Conservation (phyloP, 2,888 invertebrate species). For the Aporophyla nigra region DNA sequence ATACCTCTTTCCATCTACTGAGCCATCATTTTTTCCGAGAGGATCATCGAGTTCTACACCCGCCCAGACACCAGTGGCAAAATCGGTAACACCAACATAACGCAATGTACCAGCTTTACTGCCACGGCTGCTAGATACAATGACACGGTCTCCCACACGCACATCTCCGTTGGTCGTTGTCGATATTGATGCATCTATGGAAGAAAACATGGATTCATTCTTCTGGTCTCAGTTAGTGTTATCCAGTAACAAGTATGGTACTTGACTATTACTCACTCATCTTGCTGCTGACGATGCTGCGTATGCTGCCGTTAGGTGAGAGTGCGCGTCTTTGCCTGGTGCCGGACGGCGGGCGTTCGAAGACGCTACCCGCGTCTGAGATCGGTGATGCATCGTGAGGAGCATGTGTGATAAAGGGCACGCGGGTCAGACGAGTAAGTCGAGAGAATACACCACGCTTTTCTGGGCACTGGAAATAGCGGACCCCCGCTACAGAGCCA, state of each 20-base stretch:
- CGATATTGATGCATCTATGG: constrained; percentile 87
- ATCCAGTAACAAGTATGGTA: background rate
- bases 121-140: constrained; percentile 96
- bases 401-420: constrained; percentile 91
- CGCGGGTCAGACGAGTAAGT: constrained; percentile 95
- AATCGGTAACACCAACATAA: constrained; percentile 97
- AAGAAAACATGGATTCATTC: constrained; percentile 24
- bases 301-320: constrained; percentile 89
- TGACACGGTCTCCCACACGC: constrained; percentile 97
- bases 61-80: constrained; percentile 98
- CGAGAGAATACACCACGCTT: constrained; percentile 98
- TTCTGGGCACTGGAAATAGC: constrained; percentile 98
- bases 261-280: constrained; percentile 84
- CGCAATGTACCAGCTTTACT: constrained; percentile 97
- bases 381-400: constrained; percentile 88
- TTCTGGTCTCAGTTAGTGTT: background rate
- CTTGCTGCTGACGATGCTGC: constrained; percentile 89
- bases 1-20: constrained; percentile 97
- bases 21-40: constrained; percentile 98
- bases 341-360: constrained; percentile 87
- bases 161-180: constrained; percentile 91
- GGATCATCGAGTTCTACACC: constrained; percentile 98
- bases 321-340: constrained; percentile 84
- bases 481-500: constrained; percentile 97
- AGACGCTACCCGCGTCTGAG: constrained; percentile 88